Conservation (phyloP, 2,888 invertebrate genomes). For the Troides helena region DNA sequence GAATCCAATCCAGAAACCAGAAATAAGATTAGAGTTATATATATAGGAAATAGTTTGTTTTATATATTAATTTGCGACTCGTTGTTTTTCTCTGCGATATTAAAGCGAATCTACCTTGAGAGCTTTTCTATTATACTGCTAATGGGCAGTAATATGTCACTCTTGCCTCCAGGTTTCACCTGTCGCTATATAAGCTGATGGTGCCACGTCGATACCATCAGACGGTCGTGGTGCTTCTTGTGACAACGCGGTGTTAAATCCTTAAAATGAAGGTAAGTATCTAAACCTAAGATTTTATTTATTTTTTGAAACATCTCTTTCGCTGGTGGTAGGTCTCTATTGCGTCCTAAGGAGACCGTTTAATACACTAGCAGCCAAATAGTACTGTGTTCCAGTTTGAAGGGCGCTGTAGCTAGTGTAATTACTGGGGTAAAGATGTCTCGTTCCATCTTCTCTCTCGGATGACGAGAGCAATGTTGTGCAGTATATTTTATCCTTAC, state of each 20-base stretch:
- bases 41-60: no score
- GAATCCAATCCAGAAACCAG: no score
- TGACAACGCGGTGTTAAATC: conserved; percentile 22
- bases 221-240: conserved; percentile 9
- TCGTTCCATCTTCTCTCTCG: no score
- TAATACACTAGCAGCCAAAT: no score
- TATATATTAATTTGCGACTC: conserved; percentile 39
- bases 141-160: conserved; percentile 68
- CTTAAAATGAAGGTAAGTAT: conserved; percentile 48
- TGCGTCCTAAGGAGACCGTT: no score
- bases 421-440: no score
- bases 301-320: neutral
- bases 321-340: no score
- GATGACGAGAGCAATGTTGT: no score
- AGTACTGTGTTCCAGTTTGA: no score
- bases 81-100: conserved; percentile 38
- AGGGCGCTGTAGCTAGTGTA: no score
- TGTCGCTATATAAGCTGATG: conserved; percentile 58
- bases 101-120: conserved; percentile 57
- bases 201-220: conserved; percentile 27
- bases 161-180: conserved; percentile 47
- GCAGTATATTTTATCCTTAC: no score
- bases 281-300: neutral
- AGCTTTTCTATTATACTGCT: conserved; percentile 59
- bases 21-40: no score